Base-by-base conservation (phyloP, 1,140 invertebrate species). In the Delia radicum region DNA sequence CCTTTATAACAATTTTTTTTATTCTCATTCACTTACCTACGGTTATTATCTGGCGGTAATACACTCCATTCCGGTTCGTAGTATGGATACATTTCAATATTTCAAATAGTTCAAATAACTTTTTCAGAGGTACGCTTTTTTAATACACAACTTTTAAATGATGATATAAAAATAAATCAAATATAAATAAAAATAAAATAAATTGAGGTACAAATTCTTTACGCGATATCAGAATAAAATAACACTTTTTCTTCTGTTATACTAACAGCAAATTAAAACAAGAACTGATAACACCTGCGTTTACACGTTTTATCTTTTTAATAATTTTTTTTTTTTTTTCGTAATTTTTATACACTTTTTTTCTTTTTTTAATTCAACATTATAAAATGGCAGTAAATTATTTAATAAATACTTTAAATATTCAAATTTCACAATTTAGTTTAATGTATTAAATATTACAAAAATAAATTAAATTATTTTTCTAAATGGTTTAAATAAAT, bases 21-120 rank as follows among this genome's bases (percentile, higher is more conserved):
- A 33, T 5, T 33, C 15, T 73, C 12, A 27, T 8, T 10, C 62
- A 79, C 81, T 78, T 89, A 94, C 93, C 93, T 93, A 90, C 93
- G 89, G 83, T 94, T 94, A 75, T 92, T 90, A 86, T 94, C 93
- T 55, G 92, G 91, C 77, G 93, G 93, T 80, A 94, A 87, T 79
- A 94, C 90, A 87, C 93, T 94, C 92, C 92, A 94, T 84, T 94
- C 93, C 55, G 90, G 89, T 84, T 94, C 93, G 80, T 93, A 93
- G 87, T 91, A 91, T 73, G 90, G 87, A 88, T 90, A 91, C 91
- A 92, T 71, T 74, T 21, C 24, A 69, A 69, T 15, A 24, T 69
- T 69, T 37, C 10, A n/a, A n/a, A n/a, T n/a, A n/a, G n/a, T n/a
- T n/a, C n/a, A n/a, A n/a, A 63, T 27, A 63, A 62, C 12, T 62